A percentile compares a stretch with the other conserved stretches of the same genome.
phyloP scores from a whole-genome alignment of 2,888 invertebrate genomes.

The Aromia moschata region DNA sequence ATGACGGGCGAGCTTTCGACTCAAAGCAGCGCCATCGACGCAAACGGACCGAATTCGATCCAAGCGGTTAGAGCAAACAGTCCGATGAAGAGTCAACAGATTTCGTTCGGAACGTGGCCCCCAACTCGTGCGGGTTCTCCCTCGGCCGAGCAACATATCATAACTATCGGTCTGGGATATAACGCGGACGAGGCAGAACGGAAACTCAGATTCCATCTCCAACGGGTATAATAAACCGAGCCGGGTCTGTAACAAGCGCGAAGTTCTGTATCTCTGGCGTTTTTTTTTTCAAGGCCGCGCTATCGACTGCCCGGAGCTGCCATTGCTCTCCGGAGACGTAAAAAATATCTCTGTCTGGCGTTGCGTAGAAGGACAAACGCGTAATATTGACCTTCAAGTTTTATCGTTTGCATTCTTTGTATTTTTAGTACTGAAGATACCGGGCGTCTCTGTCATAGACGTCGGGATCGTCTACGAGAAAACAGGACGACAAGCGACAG shows the following conservation, averaged over 20 bases:
- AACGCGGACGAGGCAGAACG: conserved; percentile 37
- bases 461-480: too few species aligned
- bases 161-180: conserved; percentile 21
- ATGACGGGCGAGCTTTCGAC: too few species aligned
- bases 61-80: conserved; percentile 4
- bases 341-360: too few species aligned
- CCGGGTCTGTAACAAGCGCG: conserved; percentile 50
- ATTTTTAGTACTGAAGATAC: too few species aligned
- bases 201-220: conserved; percentile 54
- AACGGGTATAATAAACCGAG: conserved; percentile 53
- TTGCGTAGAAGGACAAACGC: too few species aligned
- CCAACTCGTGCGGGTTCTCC: conserved; percentile 7
- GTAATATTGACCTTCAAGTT: too few species aligned
- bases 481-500: too few species aligned
- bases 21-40: conserved; percentile 9
- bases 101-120: neutral
- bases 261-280: conserved; percentile 44
- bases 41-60: conserved; percentile 8
- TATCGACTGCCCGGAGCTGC: conserved; percentile 43
- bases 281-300: conserved; percentile 44
- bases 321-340: conserved; percentile 21
- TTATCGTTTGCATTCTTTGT: too few species aligned
- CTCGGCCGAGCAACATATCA: conserved; percentile 15
- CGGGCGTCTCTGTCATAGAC: too few species aligned
- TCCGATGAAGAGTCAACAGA: conserved; percentile 5